Evolutionary conservation across 2,888 invertebrate genomes (phyloP).

Genomic region (Drepana falcataria): DNA sequence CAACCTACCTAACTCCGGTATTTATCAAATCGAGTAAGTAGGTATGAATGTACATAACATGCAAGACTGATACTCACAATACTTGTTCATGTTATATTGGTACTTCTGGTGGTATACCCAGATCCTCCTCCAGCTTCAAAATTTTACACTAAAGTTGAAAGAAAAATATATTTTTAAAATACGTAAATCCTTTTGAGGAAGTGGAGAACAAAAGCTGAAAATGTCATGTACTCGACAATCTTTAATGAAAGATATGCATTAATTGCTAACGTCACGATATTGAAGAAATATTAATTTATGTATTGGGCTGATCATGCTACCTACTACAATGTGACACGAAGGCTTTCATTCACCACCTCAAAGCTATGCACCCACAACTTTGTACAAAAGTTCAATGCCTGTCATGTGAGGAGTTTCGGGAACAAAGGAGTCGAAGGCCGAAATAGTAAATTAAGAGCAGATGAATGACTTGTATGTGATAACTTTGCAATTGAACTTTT

Average conservation of each 20-base stretch:
- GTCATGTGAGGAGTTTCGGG: slow-evolving; percentile 16
- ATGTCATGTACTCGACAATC: slow-evolving; percentile 5
- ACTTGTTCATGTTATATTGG: slow-evolving; percentile 51
- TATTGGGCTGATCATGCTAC: background rate
- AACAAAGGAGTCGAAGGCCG: background rate
- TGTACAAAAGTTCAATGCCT: slow-evolving; percentile 69
- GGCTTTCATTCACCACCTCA: slow-evolving; percentile 28
- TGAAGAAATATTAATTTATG: background rate
- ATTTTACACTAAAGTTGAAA: slow-evolving; percentile 57
- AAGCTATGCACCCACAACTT: slow-evolving; percentile 49
- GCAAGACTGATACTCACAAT: slow-evolving; percentile 52
- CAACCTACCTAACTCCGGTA: background rate
- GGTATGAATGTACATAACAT: slow-evolving; percentile 14
- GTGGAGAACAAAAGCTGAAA: slow-evolving; percentile 23
- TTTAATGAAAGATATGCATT: background rate
- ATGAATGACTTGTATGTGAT: background rate
- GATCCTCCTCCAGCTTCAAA: slow-evolving; percentile 44
- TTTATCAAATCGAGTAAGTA: background rate
- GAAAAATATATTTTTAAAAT: slow-evolving; percentile 37
- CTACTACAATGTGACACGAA: slow-evolving; percentile 2
- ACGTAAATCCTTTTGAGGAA: slow-evolving; percentile 17
- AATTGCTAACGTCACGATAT: background rate
- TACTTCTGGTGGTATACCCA: slow-evolving; percentile 41
- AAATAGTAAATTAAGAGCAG: background rate
- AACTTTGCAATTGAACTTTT: slow-evolving; percentile 54